These are phyloP conservation scores for Arion vulgaris DNA, from an alignment of 1,140 invertebrate genomes.

Conservation along the genomic window DNA sequence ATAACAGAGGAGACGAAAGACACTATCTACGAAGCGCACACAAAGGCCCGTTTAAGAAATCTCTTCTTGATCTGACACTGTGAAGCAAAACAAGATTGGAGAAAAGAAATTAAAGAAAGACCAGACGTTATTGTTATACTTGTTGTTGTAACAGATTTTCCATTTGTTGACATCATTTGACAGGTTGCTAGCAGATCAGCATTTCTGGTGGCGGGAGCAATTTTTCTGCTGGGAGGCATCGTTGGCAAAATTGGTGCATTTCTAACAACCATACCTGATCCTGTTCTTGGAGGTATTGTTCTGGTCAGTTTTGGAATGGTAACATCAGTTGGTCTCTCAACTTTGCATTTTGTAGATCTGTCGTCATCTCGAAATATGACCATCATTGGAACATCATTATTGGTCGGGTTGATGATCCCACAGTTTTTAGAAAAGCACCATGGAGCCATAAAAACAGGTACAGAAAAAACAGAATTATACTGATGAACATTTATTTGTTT, in stretches of 20 bases:
- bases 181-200: constrained; percentile 63
- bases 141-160: no score
- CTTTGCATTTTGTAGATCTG: constrained; percentile 68
- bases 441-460: constrained; percentile 80
- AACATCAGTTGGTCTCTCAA: constrained; percentile 69
- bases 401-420: constrained; percentile 72
- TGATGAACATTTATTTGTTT: no score
- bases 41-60: no score
- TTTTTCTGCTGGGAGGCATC: constrained; percentile 80
- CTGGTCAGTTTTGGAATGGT: constrained; percentile 71
- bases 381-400: constrained; percentile 72
- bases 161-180: neutral
- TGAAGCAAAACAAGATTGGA: no score
- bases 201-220: constrained; percentile 81
- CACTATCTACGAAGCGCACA: no score
- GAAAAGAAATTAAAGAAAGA: no score
- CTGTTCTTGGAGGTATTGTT: constrained; percentile 80
- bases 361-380: constrained; percentile 69
- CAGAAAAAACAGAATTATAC: no score
- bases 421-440: constrained; percentile 78
- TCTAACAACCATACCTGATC: constrained; percentile 89
- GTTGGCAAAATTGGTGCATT: constrained; percentile 87
- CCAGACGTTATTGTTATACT: no score
- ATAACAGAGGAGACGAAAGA: no score
- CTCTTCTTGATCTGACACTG: no score